Conservation (phyloP, 2,113 vertebrate species). For the Scopus umbretta region DNA sequence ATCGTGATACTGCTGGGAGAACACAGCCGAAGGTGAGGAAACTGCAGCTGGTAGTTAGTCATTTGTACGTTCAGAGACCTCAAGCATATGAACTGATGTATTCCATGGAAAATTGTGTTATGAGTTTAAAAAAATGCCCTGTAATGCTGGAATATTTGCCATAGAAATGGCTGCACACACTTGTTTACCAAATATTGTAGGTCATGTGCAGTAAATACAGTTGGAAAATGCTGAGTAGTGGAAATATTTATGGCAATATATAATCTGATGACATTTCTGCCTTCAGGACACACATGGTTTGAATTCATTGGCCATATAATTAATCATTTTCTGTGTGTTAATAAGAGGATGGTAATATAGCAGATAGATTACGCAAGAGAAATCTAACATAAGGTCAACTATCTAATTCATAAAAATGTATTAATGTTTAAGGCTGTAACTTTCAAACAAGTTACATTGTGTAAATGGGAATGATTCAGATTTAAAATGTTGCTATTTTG, state of each 20-base stretch:
- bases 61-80: neutral
- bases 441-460: neutral
- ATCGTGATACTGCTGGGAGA: neutral
- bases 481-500: neutral
- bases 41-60: neutral
- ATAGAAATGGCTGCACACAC: neutral
- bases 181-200: conserved; percentile 31
- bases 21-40: neutral
- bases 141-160: neutral
- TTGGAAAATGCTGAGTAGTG: conserved; percentile 45
- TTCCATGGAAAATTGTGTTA: neutral
- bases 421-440: neutral
- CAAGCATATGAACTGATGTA: neutral
- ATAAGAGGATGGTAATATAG: conserved; percentile 29
- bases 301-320: conserved; percentile 33
- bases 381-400: neutral
- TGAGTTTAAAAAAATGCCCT: neutral
- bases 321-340: conserved; percentile 46
- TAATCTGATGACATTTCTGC: conserved; percentile 53
- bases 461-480: neutral
- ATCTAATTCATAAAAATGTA: neutral
- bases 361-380: conserved; percentile 15
- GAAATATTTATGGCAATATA: conserved; percentile 47
- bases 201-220: conserved; percentile 4
- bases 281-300: conserved; percentile 41